Evolutionary conservation across 2,797 vertebrate species (phyloP).

Genomic region (Thunnus albacares): DNA sequence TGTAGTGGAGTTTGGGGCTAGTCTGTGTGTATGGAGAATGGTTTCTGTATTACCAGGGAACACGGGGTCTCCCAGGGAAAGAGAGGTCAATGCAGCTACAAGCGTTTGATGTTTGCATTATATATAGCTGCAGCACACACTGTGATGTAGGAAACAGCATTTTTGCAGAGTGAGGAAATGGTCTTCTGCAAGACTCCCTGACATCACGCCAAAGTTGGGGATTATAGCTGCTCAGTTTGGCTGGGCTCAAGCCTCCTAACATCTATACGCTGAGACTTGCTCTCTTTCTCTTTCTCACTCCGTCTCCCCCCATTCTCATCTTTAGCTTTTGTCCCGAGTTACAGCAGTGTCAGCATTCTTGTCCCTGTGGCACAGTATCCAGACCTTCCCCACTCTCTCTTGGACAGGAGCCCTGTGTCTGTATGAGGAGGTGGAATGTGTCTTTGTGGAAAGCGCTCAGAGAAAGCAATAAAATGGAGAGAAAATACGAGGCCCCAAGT

Average conservation of each 20-base stretch:
- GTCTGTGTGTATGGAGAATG: conserved; percentile 44
- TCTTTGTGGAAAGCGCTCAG: conserved; percentile 80
- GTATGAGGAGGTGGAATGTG: conserved; percentile 79
- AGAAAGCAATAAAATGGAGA: conserved; percentile 83
- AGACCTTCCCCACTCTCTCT: conserved; percentile 68
- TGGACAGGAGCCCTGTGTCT: conserved; percentile 74
- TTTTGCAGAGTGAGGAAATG: conserved; percentile 81
- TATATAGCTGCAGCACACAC: conserved; percentile 65
- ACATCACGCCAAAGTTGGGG: conserved; percentile 74
- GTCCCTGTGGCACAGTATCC: conserved; percentile 74
- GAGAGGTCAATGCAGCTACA: conserved; percentile 68
- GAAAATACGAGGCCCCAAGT: conserved; percentile 81
- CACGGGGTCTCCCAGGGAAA: conserved; percentile 55
- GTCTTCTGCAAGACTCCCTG: conserved; percentile 73
- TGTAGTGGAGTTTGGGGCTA: conserved; percentile 35
- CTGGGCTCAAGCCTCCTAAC: conserved; percentile 60
- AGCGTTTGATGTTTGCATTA: conserved; percentile 79
- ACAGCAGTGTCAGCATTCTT: conserved; percentile 80
- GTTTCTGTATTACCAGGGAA: conserved; percentile 65
- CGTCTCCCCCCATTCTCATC: conserved; percentile 55
- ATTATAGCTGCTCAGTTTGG: conserved; percentile 72
- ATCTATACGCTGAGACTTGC: conserved; percentile 58
- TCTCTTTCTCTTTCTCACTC: conserved; percentile 41
- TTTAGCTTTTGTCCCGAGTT: conserved; percentile 74
- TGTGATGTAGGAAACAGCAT: conserved; percentile 73